Evolutionary conservation across 2,888 invertebrate species (phyloP).

Genomic region (Patella pellucida): DNA sequence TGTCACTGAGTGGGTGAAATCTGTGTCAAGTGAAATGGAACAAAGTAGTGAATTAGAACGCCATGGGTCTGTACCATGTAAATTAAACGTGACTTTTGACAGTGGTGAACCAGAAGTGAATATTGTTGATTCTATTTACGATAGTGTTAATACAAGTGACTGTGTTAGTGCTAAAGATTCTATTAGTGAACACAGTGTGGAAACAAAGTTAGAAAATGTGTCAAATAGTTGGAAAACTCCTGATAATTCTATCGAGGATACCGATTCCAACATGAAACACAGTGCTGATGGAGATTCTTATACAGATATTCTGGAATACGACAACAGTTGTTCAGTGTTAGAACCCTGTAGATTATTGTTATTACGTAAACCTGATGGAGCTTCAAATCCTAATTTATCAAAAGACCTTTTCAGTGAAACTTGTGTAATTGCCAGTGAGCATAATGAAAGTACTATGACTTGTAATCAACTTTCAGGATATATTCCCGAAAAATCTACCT

Average conservation of each 20-base stretch:
- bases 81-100: conserved; percentile 3
- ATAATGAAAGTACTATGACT: background rate
- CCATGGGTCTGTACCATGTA: background rate
- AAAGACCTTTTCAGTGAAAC: conserved; percentile 42
- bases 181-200: background rate
- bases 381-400: conserved; percentile 88
- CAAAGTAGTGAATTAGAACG: background rate
- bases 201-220: background rate
- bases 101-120: conserved; percentile 2
- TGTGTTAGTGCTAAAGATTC: background rate
- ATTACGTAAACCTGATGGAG: conserved; percentile 82
- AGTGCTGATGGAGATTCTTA: conserved; percentile 17
- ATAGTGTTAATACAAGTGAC: background rate
- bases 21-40: conserved; percentile 45
- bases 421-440: background rate
- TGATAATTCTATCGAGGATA: background rate
- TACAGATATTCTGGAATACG: conserved; percentile 23
- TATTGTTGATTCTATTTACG: background rate
- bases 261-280: background rate
- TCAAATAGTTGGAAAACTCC: too few species aligned
- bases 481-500: conserved; percentile 1
- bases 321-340: conserved; percentile 29
- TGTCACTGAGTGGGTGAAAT: conserved; percentile 68
- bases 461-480: background rate
- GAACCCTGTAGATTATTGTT: conserved; percentile 37